phyloP scores from a whole-genome alignment of 2,113 vertebrate species.

The Delphinus delphis region DNA sequence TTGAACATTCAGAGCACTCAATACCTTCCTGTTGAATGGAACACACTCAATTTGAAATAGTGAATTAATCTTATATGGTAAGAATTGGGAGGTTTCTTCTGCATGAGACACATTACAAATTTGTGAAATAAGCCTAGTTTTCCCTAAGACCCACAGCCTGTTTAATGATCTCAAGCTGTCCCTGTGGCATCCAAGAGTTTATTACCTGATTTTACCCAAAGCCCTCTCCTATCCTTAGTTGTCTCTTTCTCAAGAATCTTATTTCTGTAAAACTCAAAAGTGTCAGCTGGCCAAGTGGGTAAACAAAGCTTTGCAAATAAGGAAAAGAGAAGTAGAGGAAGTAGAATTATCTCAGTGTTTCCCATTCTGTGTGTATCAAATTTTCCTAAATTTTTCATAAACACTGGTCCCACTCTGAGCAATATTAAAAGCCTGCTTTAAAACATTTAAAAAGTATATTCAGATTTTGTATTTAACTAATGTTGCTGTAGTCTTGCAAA shows the following conservation, averaged over 20 bases:
- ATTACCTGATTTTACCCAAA: neutral
- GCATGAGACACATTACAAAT: neutral
- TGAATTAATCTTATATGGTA: neutral
- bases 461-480: neutral
- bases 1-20: neutral
- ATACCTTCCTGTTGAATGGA: neutral
- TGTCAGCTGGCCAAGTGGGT: neutral
- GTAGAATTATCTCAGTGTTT: neutral
- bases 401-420: neutral
- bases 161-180: neutral
- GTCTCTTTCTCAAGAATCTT: neutral
- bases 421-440: neutral
- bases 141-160: neutral
- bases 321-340: neutral
- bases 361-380: neutral
- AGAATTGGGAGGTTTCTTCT: neutral
- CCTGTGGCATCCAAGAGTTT: neutral
- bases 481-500: neutral
- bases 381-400: conserved; percentile 39
- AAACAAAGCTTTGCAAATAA: conserved; percentile 1
- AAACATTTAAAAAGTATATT: neutral
- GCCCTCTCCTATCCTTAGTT: neutral
- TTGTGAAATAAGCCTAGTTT: neutral
- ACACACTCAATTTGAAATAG: neutral
- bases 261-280: neutral